Evolutionary conservation across 2,113 vertebrate genomes (phyloP).

Genomic region (Semicossyphus pulcher): DNA sequence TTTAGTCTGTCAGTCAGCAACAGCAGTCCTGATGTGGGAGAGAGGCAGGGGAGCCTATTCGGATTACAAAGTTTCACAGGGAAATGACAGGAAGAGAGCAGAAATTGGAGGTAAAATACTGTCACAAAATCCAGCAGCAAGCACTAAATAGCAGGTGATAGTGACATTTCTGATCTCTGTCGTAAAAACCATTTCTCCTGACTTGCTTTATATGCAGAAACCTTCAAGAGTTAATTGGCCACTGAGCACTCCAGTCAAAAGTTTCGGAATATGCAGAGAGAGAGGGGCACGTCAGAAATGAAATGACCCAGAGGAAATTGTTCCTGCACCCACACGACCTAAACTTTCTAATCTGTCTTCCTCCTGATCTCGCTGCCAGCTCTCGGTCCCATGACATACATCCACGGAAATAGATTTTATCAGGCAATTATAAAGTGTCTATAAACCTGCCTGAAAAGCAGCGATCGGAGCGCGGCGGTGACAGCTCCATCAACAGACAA

Average conservation of each 20-base stretch:
- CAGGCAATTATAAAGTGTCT: slow-evolving; percentile 54
- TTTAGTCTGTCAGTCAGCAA: slow-evolving; percentile 30
- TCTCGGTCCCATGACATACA: slow-evolving; percentile 49
- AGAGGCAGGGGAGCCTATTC: slow-evolving; percentile 10
- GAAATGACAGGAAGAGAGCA: background rate
- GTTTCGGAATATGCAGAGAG: slow-evolving; percentile 6
- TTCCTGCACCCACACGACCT: slow-evolving; percentile 20
- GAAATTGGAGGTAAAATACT: slow-evolving; percentile 21
- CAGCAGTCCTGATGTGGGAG: slow-evolving; percentile 8
- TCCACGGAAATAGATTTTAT: slow-evolving; percentile 56
- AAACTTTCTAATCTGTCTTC: slow-evolving; percentile 35
- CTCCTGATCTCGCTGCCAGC: slow-evolving; percentile 29
- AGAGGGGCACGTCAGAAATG: slow-evolving; percentile 25
- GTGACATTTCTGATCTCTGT: slow-evolving; percentile 32
- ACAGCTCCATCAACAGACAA: slow-evolving; percentile 62
- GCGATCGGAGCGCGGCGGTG: slow-evolving; percentile 24
- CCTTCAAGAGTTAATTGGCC: slow-evolving; percentile 54
- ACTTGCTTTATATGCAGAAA: slow-evolving; percentile 14
- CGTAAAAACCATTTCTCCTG: slow-evolving; percentile 37
- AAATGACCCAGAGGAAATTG: slow-evolving; percentile 49
- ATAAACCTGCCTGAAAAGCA: slow-evolving; percentile 54
- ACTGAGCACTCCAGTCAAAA: slow-evolving; percentile 47
- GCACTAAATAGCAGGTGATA: slow-evolving; percentile 19
- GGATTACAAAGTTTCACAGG: slow-evolving; percentile 21
- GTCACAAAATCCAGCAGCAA: slow-evolving; percentile 6